Percentiles rank a stretch among this genome's conserved stretches.
Evolutionary conservation across 2,797 vertebrate species (phyloP).

Genomic region (Tapirus indicus): DNA sequence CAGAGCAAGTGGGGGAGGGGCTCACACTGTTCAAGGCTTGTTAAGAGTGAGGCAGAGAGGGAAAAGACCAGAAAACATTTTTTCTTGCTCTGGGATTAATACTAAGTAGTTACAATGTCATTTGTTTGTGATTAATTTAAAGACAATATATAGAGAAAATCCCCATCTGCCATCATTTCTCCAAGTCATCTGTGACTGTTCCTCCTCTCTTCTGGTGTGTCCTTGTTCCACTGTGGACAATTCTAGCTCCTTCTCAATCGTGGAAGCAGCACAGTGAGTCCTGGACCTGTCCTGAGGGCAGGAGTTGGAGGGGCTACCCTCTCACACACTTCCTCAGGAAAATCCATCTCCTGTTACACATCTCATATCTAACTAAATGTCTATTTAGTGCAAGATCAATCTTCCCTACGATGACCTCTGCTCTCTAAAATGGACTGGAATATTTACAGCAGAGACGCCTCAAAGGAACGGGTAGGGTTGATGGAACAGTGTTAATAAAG

Average conservation of each 20-base stretch:
- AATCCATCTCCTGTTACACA: background rate
- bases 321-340: background rate
- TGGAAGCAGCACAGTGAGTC: background rate
- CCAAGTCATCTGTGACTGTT: background rate
- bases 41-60: background rate
- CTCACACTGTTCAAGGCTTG: background rate
- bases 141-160: background rate
- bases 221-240: background rate
- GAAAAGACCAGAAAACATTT: background rate
- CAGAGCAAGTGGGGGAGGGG: background rate
- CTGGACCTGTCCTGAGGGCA: background rate
- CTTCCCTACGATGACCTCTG: background rate
- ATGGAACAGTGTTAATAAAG: constrained; percentile 53
- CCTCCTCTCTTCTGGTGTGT: background rate
- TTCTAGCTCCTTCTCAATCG: background rate
- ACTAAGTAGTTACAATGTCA: background rate
- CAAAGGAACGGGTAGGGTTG: background rate
- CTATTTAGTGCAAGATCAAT: background rate
- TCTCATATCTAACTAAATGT: background rate
- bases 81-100: background rate
- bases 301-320: background rate
- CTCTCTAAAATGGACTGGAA: background rate
- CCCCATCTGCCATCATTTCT: background rate
- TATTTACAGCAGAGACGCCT: constrained; percentile 30
- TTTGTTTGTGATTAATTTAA: background rate